Base-by-base conservation (phyloP, 2,113 vertebrate genomes). In the Tinamus guttatus region DNA sequence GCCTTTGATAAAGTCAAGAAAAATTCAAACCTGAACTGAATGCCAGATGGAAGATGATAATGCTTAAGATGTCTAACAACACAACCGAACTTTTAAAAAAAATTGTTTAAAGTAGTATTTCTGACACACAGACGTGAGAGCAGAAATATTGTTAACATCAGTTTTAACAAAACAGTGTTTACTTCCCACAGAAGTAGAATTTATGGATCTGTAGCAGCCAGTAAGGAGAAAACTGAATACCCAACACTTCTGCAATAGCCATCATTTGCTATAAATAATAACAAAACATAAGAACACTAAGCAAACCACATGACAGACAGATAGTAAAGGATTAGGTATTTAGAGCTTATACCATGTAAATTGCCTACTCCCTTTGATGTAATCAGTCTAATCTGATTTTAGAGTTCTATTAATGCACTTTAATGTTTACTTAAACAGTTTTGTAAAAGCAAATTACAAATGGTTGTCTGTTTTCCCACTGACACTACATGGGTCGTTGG, bases 261-360 rank as follows among this genome's bases (percentile, higher is more conserved):
- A 63, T 41, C 25, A 34, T 51, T 76, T 76, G 14, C 47, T 28
- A 11, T 0, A 68, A 83, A 71, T 40, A 22, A 3, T 38, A 86
- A 69, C 4, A 60, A 76, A 79, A 7, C 36, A 85, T n/a, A 60
- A 32, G 59, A 71, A 24, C 36, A 83, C 65, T 36, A 3, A 2
- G 59, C 1, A 0, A 75, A n/a, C 36, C 60, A 83, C 15, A 36
- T 4, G 13, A 70, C 17, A 25, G 34, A n/a, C 60, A 74, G n/a
- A 43, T 34, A 36, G 0, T 0, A 52, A 49, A 9, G 63, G 13
- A 85, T 41, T 13, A 28, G 4, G 9, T 28, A 13, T 13, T 11
- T 14, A 59, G 27, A 49, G 4, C 15, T 81, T 65, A 54, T 6
- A 38, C 13, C n/a, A 34, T 8, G 2, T 13, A n/a, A 38, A 21